These are phyloP conservation scores for Nymphalis urticae DNA, from an alignment of 2,888 invertebrate species.

Conservation along the genomic window DNA sequence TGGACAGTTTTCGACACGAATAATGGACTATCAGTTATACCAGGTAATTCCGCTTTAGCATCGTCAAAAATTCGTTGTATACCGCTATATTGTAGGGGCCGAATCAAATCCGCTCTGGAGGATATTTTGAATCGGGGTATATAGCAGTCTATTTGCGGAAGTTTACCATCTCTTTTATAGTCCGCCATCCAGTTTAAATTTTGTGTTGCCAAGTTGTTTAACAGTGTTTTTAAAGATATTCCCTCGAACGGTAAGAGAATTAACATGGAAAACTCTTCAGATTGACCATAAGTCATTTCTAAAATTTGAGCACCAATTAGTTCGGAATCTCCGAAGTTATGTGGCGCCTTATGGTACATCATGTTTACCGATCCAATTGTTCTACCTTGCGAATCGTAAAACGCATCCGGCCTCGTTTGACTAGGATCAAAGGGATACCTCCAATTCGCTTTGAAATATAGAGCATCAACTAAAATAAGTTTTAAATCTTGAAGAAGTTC, in stretches of 20 bases:
- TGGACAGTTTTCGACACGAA: constrained; percentile 84
- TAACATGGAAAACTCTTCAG: constrained; percentile 83
- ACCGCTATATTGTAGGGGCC: constrained; percentile 80
- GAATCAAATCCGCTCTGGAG: constrained; percentile 72
- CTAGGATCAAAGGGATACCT: constrained; percentile 83
- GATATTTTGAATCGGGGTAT: constrained; percentile 82
- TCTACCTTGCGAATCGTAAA: constrained; percentile 82
- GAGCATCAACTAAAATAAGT: constrained; percentile 84
- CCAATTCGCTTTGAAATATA: constrained; percentile 89
- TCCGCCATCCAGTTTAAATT: constrained; percentile 76
- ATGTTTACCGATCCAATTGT: constrained; percentile 83
- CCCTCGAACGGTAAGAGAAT: constrained; percentile 83
- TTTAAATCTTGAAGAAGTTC: constrained; percentile 65
- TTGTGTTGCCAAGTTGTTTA: constrained; percentile 73
- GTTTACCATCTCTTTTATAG: constrained; percentile 65
- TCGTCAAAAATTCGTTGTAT: constrained; percentile 84
- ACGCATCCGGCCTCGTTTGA: constrained; percentile 78
- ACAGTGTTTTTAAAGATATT: constrained; percentile 69
- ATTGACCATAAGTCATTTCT: constrained; percentile 86
- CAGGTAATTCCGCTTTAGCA: constrained; percentile 80
- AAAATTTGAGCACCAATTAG: constrained; percentile 83
- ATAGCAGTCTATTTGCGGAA: constrained; percentile 80
- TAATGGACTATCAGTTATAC: constrained; percentile 80
- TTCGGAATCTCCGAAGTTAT: constrained; percentile 76
- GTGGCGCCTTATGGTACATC: constrained; percentile 86